phyloP scores from a whole-genome alignment of 2,797 vertebrate species.

The Euthynnus affinis region DNA sequence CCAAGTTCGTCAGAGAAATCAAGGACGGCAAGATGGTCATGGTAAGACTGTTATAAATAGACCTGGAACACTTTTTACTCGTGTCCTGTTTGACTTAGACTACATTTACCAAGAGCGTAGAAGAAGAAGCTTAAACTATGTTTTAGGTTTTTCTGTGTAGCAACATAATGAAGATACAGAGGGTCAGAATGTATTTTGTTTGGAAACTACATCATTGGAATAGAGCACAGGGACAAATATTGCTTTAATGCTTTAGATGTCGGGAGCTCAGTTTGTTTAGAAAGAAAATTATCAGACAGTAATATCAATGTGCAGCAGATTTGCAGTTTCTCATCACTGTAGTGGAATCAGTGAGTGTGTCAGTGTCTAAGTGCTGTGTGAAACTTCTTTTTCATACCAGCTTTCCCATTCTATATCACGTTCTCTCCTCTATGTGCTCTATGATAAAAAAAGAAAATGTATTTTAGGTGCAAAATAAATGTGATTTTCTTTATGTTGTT shows the following conservation, averaged over 20 bases:
- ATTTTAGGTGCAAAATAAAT: neutral
- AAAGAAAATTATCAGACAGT: neutral
- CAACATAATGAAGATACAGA: neutral
- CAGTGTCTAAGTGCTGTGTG: neutral
- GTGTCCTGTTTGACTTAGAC: no score
- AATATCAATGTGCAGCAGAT: neutral
- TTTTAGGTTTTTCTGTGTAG: neutral
- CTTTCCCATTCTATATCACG: neutral
- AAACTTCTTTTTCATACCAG: neutral
- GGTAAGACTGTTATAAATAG: slow-evolving; percentile 75
- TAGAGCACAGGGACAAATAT: neutral
- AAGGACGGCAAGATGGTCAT: slow-evolving; percentile 94
- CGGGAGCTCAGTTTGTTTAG: neutral
- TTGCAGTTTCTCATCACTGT: neutral
- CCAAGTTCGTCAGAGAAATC: slow-evolving; percentile 91
- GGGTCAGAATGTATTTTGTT: neutral
- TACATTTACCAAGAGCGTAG: neutral
- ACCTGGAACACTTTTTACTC: no score
- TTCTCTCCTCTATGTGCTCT: no score
- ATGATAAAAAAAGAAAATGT: neutral
- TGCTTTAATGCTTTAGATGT: neutral
- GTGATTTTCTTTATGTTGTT: neutral
- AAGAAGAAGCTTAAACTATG: no score
- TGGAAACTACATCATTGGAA: neutral
- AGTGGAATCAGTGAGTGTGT: neutral